These are phyloP conservation scores for Papilio aristodemus DNA, from an alignment of 1,140 invertebrate genomes.

Conservation along the genomic window DNA sequence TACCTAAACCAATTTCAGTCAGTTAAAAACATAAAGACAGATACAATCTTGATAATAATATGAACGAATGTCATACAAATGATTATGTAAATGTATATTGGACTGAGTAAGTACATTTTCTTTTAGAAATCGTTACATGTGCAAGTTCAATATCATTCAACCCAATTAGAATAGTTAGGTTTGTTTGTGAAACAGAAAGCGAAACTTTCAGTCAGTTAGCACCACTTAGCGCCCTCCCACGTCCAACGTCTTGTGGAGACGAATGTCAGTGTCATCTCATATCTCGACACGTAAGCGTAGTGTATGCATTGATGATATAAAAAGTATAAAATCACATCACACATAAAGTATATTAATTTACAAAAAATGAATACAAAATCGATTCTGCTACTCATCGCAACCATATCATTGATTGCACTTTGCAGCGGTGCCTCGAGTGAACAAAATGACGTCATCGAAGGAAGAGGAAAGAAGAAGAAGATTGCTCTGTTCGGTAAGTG, in stretches of 20 bases:
- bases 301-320: too few species aligned
- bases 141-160: constrained; percentile 24
- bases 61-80: neutral
- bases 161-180: constrained; percentile 13
- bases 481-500: constrained; percentile 28
- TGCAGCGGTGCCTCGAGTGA: neutral
- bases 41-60: too few species aligned
- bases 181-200: constrained; percentile 16
- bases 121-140: constrained; percentile 26
- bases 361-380: constrained; percentile 21
- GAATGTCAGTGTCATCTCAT: neutral
- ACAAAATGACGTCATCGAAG: constrained; percentile 19
- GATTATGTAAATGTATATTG: neutral
- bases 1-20: too few species aligned
- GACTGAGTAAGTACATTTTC: neutral
- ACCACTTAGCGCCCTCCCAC: neutral
- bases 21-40: too few species aligned
- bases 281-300: neutral
- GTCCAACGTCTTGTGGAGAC: neutral
- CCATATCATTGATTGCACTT: neutral
- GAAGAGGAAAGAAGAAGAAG: constrained; percentile 30
- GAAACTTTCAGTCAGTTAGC: constrained; percentile 24
- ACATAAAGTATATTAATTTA: neutral
- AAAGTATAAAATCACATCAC: too few species aligned
- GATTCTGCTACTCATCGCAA: neutral